A percentile compares a stretch with the other conserved stretches of the same genome.
Conservation (phyloP, 1,140 invertebrate genomes). For the Rhizoglyphus robini region DNA sequence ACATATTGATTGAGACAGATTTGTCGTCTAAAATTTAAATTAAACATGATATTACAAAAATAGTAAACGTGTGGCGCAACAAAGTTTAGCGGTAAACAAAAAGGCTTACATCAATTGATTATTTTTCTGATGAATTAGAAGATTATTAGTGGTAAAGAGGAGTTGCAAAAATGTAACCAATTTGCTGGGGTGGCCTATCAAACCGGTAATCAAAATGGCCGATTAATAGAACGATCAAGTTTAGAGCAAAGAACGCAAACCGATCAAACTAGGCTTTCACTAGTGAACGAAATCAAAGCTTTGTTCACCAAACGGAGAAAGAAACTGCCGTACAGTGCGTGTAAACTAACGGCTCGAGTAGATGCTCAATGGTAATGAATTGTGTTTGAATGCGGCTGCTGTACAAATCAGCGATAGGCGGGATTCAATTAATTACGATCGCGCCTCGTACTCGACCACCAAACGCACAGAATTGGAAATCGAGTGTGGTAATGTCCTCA, state of each 20-base stretch:
- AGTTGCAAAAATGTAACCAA: background rate
- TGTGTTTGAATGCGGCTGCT: constrained; percentile 8
- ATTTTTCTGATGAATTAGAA: constrained; percentile 13
- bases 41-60: constrained; percentile 6
- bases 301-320: background rate
- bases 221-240: constrained; percentile 1
- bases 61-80: background rate
- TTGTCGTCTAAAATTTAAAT: background rate
- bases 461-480: background rate
- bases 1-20: no score
- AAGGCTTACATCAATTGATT: background rate
- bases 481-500: background rate
- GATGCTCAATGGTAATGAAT: background rate
- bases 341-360: background rate
- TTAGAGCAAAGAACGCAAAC: background rate
- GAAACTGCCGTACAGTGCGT: background rate
- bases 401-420: background rate
- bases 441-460: background rate
- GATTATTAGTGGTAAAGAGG: constrained; percentile 3
- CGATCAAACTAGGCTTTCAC: background rate
- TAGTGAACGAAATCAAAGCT: constrained; percentile 9
- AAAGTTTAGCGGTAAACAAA: background rate
- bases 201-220: no score
- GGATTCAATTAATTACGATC: constrained; percentile 3
- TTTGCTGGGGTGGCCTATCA: background rate